Evolutionary conservation across 1,140 invertebrate species (phyloP).

Genomic region (Agrypnia vestita): DNA sequence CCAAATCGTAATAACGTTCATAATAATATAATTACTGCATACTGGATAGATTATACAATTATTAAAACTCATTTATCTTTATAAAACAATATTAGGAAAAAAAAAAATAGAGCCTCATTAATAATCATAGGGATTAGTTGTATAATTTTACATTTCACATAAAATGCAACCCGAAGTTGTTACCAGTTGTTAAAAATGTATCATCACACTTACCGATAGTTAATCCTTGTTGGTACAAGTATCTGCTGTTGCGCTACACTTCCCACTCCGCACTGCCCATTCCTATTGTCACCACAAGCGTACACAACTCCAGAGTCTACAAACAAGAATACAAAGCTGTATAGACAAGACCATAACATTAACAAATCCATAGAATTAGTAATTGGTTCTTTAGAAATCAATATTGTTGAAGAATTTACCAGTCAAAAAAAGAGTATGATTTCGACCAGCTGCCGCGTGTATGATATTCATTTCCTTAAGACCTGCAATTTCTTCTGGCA

Average conservation of each 20-base stretch:
- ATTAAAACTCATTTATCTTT: too few species aligned
- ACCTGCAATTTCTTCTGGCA: slow-evolving; percentile 83
- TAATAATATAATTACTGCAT: too few species aligned
- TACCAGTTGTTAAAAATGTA: not conserved
- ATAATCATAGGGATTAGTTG: too few species aligned
- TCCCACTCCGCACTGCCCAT: slow-evolving; percentile 91
- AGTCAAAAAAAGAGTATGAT: slow-evolving; percentile 92
- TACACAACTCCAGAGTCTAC: slow-evolving; percentile 88
- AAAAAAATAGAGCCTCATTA: too few species aligned
- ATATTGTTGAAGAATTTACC: slow-evolving; percentile 68
- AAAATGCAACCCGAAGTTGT: slow-evolving; percentile 38
- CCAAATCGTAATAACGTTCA: too few species aligned
- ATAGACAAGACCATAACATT: too few species aligned
- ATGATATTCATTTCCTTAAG: slow-evolving; percentile 87
- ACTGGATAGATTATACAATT: too few species aligned
- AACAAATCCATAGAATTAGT: too few species aligned
- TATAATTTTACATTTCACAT: slow-evolving; percentile 42
- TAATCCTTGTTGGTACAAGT: slow-evolving; percentile 82
- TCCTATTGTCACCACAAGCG: slow-evolving; percentile 91
- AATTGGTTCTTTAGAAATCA: too few species aligned
- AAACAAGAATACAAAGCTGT: slow-evolving; percentile 32
- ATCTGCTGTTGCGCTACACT: slow-evolving; percentile 79
- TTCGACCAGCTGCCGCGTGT: slow-evolving; percentile 87
- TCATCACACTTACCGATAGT: slow-evolving; percentile 72
- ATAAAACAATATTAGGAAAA: too few species aligned